Evolutionary conservation across 1,140 invertebrate genomes (phyloP), one percentile per base, ranked within the genome.

Genomic region (Mamestra configurata): DNA sequence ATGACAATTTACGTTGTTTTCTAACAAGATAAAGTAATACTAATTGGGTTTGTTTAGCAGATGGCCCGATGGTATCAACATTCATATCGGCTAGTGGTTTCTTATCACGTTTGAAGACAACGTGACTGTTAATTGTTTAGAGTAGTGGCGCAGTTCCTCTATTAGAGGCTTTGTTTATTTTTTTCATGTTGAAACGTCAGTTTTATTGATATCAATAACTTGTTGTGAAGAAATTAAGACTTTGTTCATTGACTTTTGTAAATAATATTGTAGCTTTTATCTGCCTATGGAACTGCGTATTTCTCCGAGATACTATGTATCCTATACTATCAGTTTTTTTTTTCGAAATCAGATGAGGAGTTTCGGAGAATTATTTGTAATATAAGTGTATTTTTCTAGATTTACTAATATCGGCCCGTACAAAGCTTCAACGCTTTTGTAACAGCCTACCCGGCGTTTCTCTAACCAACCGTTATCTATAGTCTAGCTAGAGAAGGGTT

Each of bases 81-180:
- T 31, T 35, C 18, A 7, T 64, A 31, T 37, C 73, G 73, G 37
- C 15, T 72, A n/a, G 66, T 73, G 43, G 43, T 57, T 73, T 4
- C 22, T 2, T 22, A 61, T 73, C 80, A 81, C 76, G 80, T 81
- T 59, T 64, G 11, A 15, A 35, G 4, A 15, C 43, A 71, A 79
- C 78, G 78, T 79, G 78, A 79, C 57, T 13, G 43, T 4, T 22
- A 37, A 43, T 73, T 40, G 71, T 59, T 40, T 37, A 13, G 4
- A 18, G 35, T 20, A 57, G 53, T 49, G 35, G 20, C 49, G 71
- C 53, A 40, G 61, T 64, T 20, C 40, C 4, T 57, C 3, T 24
- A 15, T 40, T 40, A 66, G 18, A 40, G 8, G 35, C 35, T 64
- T 37, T 40, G 18, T 43, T 59, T 59, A 59, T 59, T 6, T 59